Evolutionary conservation across 1,140 invertebrate genomes (phyloP).

Genomic region (Phthorimaea operculella): DNA sequence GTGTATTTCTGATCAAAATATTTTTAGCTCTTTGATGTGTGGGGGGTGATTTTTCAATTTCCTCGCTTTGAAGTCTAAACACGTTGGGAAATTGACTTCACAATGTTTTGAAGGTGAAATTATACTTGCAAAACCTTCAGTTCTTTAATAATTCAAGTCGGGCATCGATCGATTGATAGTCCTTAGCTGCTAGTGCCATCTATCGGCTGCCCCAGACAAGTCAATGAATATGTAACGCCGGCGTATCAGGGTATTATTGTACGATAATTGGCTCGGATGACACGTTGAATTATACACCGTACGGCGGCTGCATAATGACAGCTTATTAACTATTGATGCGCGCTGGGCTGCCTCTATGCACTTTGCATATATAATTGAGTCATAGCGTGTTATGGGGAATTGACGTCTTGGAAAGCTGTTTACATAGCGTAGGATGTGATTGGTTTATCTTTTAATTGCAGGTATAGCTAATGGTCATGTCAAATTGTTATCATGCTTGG

Average conservation of each 20-base stretch:
- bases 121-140: too few relatives aligned
- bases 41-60: too few relatives aligned
- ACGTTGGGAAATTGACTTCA: too few relatives aligned
- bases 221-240: conserved; percentile 16
- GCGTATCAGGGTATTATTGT: background rate
- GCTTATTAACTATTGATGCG: background rate
- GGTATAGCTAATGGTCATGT: too few relatives aligned
- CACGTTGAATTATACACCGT: conserved; percentile 23
- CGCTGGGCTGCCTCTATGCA: background rate
- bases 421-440: background rate
- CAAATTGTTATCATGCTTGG: too few relatives aligned
- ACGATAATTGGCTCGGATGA: conserved; percentile 19
- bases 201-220: background rate
- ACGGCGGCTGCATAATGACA: conserved; percentile 1
- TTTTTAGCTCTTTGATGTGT: too few relatives aligned
- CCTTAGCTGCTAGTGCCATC: background rate
- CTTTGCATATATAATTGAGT: conserved; percentile 1
- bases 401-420: background rate
- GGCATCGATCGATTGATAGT: background rate
- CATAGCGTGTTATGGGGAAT: background rate
- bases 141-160: too few relatives aligned
- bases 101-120: too few relatives aligned
- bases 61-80: too few relatives aligned
- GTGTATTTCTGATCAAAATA: too few relatives aligned
- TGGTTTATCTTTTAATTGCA: too few relatives aligned